Evolutionary conservation across 2,888 invertebrate genomes (phyloP).

Genomic region (Caenorhabditis zanzibari): DNA sequence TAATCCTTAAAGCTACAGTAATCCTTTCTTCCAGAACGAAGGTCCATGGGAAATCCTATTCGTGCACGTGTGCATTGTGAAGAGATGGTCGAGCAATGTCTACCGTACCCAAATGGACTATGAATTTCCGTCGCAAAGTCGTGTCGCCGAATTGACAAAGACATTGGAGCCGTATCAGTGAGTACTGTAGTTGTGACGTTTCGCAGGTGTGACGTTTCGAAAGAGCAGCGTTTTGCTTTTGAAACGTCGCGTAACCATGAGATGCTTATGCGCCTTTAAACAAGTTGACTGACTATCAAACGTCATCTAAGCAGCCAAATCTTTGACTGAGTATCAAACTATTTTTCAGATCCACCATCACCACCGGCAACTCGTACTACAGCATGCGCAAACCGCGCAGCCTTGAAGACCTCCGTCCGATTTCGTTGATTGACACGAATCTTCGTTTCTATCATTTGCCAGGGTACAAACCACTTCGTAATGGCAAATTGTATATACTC

Average conservation of each 20-base stretch:
- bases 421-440: conserved; percentile 53
- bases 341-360: conserved; percentile 28
- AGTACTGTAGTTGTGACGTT: background rate
- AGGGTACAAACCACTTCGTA: conserved; percentile 16
- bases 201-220: no score
- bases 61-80: conserved; percentile 40
- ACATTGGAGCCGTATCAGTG: conserved; percentile 10
- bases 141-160: conserved; percentile 41
- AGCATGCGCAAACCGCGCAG: conserved; percentile 18
- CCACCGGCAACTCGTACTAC: conserved; percentile 23
- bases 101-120: conserved; percentile 33
- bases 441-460: conserved; percentile 52
- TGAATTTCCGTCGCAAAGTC: conserved; percentile 47
- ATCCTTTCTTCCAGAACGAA: conserved; percentile 27
- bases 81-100: conserved; percentile 2
- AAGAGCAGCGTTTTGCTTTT: background rate
- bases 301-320: background rate
- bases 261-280: background rate
- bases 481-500: conserved; percentile 28
- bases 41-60: conserved; percentile 44
- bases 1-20: no score
- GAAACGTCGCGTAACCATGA: no score
- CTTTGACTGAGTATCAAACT: background rate
- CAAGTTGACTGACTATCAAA: no score
- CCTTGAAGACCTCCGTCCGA: conserved; percentile 21